Percentiles rank a stretch among this genome's conserved stretches.
These are phyloP conservation scores for Turdus rufiventris DNA, from an alignment of 2,113 vertebrate species.

Conservation along the genomic window DNA sequence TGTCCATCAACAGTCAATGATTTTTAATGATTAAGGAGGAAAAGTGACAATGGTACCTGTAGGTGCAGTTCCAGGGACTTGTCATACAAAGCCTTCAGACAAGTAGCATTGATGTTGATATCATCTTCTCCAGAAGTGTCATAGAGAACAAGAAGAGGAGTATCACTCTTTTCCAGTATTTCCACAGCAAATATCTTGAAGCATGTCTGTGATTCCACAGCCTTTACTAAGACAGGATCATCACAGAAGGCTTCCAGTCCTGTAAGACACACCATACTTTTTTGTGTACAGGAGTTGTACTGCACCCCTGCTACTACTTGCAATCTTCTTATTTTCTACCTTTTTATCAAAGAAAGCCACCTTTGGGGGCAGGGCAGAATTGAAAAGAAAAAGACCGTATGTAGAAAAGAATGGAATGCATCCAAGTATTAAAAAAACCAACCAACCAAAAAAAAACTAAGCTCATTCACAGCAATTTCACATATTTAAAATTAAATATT, in stretches of 20 bases:
- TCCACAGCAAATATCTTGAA: slow-evolving; percentile 90
- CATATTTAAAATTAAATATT: not conserved
- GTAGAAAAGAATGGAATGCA: not conserved
- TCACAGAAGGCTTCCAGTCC: slow-evolving; percentile 86
- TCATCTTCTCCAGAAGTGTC: slow-evolving; percentile 91
- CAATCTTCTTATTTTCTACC: not conserved
- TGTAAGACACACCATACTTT: slow-evolving; percentile 49
- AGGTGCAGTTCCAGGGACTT: slow-evolving; percentile 81
- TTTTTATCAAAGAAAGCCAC: not conserved
- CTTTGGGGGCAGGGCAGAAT: not conserved
- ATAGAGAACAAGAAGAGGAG: slow-evolving; percentile 84
- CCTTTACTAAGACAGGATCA: slow-evolving; percentile 78
- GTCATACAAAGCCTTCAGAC: slow-evolving; percentile 84
- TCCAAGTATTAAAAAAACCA: not conserved
- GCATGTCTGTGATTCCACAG: slow-evolving; percentile 78
- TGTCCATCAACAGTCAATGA: not conserved
- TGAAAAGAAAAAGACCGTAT: not conserved
- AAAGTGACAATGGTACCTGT: slow-evolving; percentile 69
- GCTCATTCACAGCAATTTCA: not conserved
- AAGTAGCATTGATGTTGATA: slow-evolving; percentile 86
- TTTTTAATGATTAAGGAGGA: not conserved
- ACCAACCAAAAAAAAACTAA: not conserved
- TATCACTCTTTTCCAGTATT: slow-evolving; percentile 78
- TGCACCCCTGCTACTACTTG: not conserved
- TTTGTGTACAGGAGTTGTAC: not conserved